Evolutionary conservation across 2,888 invertebrate species (phyloP), one percentile per base, ranked within the genome.

Genomic region (Drosophila antonietae): DNA sequence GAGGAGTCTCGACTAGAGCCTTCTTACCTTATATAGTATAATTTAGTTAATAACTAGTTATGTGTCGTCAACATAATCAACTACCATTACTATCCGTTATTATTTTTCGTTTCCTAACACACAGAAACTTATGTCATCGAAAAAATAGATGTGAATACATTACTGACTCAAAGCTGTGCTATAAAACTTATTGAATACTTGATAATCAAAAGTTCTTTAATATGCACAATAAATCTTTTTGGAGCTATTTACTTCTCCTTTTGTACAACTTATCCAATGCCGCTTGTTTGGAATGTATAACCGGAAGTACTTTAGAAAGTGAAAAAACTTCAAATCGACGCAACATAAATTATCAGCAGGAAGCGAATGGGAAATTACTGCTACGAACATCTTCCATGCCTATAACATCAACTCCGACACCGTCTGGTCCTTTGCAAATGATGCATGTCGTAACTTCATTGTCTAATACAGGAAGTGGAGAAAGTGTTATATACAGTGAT

Each of bases 231-330:
- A 68, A 57, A 59, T 62, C 51, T 12, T 44, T 68, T 57, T 80
- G 75, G 80, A 80, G 61, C 28, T 68, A 51, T 46, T 41, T 57
- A 18, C 33, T 83, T 53, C 59, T 83, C 59, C 18, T 75, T 14
- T 46, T 75, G 15, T 75, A 60, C 57, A 60, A 37, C 37, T 46
- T 63, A 57, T 71, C 15, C 15, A 31, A 60, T 33, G 41, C 15
- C 12, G 49, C 6, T 15, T 63, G 52, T 43, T 33, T 68, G 58
- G 52, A 44, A 18, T 56, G 57, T 52, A 33, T 60, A 8, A n/a
- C n/a, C 39, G 46, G 35, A 41, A 41, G 64, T 44, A 7, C 23
- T 2, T 20, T 43, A 55, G 63, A 68, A 35, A 47, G 10, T 3
- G 67, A 67, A 63, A 31, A 52, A 49, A n/a, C 14, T 20, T 43